A percentile compares a stretch with the other conserved stretches of the same genome.
Conservation (phyloP, 2,888 invertebrate genomes). For the Lepidocyrtoides sp. region DNA sequence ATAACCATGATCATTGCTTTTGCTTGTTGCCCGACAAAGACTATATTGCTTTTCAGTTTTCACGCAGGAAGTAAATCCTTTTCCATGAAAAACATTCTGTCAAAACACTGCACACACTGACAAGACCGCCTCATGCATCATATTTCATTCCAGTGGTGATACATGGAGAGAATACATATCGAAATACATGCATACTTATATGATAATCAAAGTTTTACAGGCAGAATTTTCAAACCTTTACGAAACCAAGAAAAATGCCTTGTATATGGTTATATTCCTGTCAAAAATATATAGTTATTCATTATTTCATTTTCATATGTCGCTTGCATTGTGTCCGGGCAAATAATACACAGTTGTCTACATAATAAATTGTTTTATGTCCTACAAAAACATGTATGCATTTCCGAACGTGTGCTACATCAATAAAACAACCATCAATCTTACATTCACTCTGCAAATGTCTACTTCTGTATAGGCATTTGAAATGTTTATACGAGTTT, state of each 20-base stretch:
- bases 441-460: conserved; percentile 48
- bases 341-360: background rate
- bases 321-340: background rate
- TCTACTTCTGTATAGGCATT: too few relatives aligned
- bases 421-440: conserved; percentile 72
- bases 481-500: too few relatives aligned
- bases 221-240: too few relatives aligned
- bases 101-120: conserved; percentile 63
- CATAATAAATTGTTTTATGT: conserved; percentile 72
- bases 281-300: background rate
- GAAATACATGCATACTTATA: background rate
- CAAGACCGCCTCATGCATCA: conserved; percentile 66
- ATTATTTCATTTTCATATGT: background rate
- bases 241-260: background rate
- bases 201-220: background rate
- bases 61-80: conserved; percentile 68
- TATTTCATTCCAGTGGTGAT: conserved; percentile 47
- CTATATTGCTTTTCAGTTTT: conserved; percentile 57
- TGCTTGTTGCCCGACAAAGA: conserved; percentile 58
- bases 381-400: conserved; percentile 43
- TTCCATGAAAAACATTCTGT: conserved; percentile 66
- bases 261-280: background rate
- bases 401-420: conserved; percentile 65
- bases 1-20: background rate
- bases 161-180: background rate